Evolutionary conservation across 2,113 vertebrate species (phyloP).

Genomic region (Uria lomvia): DNA sequence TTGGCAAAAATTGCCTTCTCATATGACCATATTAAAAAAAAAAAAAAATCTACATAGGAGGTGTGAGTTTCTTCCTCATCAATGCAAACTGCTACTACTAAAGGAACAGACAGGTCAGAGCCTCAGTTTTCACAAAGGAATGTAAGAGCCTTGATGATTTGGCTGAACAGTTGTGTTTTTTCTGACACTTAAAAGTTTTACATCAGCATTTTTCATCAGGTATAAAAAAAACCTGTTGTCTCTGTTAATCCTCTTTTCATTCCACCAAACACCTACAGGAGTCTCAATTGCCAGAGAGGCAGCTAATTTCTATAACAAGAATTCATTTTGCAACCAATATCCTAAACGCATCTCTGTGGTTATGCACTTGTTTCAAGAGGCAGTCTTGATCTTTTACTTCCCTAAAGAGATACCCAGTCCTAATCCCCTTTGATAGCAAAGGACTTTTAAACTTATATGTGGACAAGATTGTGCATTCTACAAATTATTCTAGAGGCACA

Average conservation of each 20-base stretch:
- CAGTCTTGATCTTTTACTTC: not conserved
- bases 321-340: not conserved
- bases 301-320: not conserved
- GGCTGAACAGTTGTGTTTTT: not conserved
- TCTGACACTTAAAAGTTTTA: not conserved
- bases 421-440: not conserved
- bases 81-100: not conserved
- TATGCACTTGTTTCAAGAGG: rapidly evolving
- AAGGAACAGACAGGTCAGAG: not conserved
- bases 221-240: not conserved
- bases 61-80: not conserved
- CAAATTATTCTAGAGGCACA: not conserved
- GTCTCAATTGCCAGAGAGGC: not conserved
- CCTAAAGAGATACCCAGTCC: not conserved
- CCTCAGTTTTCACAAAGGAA: not conserved
- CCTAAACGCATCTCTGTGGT: not conserved
- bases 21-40: not conserved
- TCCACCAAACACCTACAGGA: not conserved
- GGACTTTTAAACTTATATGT: not conserved
- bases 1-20: not conserved
- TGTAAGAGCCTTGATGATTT: not conserved
- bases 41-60: not conserved
- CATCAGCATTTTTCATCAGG: not conserved
- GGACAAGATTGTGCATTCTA: not conserved
- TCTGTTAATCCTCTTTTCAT: not conserved